These are phyloP conservation scores for Harpagifer antarcticus DNA, from an alignment of 2,797 vertebrate species.

Conservation along the genomic window DNA sequence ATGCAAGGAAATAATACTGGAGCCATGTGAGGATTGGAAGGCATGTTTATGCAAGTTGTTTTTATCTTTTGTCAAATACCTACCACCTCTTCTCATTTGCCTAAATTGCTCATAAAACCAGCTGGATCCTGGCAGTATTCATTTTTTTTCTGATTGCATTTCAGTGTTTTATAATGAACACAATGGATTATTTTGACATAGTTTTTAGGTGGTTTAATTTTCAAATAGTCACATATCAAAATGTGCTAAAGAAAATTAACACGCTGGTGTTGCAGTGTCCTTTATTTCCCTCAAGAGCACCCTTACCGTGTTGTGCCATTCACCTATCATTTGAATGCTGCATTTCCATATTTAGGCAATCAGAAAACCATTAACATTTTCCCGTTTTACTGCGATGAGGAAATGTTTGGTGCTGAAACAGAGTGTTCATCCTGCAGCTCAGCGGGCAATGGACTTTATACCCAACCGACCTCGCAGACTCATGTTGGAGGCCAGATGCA, in stretches of 20 bases:
- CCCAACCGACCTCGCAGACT: slow-evolving; percentile 37
- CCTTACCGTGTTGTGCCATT: slow-evolving; percentile 52
- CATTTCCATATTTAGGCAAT: slow-evolving; percentile 78
- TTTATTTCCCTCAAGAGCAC: slow-evolving; percentile 55
- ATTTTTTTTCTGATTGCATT: slow-evolving; percentile 17
- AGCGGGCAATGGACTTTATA: slow-evolving; percentile 58
- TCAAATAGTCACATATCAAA: slow-evolving; percentile 21
- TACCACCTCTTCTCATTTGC: slow-evolving; percentile 28
- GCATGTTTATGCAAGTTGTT: slow-evolving; percentile 21
- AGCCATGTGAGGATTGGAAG: slow-evolving; percentile 23
- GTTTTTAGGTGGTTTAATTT: slow-evolving; percentile 25
- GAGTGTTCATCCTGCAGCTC: slow-evolving; percentile 61
- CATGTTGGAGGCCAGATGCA: slow-evolving; percentile 57
- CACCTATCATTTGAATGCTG: slow-evolving; percentile 58
- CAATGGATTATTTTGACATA: background rate
- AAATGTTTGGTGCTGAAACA: slow-evolving; percentile 61
- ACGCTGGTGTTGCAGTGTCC: slow-evolving; percentile 28
- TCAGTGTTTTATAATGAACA: background rate
- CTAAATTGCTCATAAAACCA: slow-evolving; percentile 46
- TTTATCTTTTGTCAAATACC: slow-evolving; percentile 27
- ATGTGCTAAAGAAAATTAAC: slow-evolving; percentile 28
- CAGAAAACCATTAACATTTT: slow-evolving; percentile 76
- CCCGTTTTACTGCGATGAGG: slow-evolving; percentile 56
- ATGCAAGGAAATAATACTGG: slow-evolving; percentile 51
- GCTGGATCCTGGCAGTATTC: slow-evolving; percentile 25